Evolutionary conservation across 1,140 invertebrate species (phyloP), one percentile per base, ranked within the genome.

Genomic region (Kradibia gibbosae): DNA sequence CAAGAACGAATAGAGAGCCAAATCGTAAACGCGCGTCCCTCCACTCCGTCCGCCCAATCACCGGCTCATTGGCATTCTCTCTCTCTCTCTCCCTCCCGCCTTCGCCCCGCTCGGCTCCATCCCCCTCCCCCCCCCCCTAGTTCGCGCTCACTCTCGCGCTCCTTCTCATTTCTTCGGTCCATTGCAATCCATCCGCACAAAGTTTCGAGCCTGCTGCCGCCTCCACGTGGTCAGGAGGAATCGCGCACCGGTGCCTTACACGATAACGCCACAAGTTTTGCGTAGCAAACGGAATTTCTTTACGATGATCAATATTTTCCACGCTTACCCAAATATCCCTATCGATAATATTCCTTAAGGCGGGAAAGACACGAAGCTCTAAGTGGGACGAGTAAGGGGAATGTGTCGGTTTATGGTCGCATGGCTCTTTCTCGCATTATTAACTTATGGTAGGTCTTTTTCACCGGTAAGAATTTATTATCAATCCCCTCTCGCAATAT

Each of bases 21-120:
- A 82, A 74, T 82, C 74, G 80, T 82, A 78, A 83, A 83, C 80
- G 82, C 83, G 84, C 65, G n/a, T 57, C 65, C 48, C 53, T 45
- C 50, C 50, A 78, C 81, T 57, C 72, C 76, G 28, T 53, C 70
- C 42, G 71, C 60, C 45, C 57, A 78, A 80, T 57, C 72, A 82
- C 75, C 82, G 75, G 76, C 78, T 80, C 75, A 31, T 62, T 78
- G 57, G 55, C 60, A 15, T 31, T 67, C 28, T 15, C 45, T 75
- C 78, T 80, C 78, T 31, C 67, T 75, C 71, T 73, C 60, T 25
- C 65, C 70, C 28, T 28, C 31, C 7, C 31, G 50, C 45, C 39
- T 10, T 65, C 39, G 50, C 34, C n/a, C 25, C 5, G 10, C 50
- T 53, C 15, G 50, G 17, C 79, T 28, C 70, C 72, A 65, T 60